These are phyloP conservation scores for Hyaena hyaena DNA, from an alignment of 2,113 vertebrate genomes.

Conservation along the genomic window DNA sequence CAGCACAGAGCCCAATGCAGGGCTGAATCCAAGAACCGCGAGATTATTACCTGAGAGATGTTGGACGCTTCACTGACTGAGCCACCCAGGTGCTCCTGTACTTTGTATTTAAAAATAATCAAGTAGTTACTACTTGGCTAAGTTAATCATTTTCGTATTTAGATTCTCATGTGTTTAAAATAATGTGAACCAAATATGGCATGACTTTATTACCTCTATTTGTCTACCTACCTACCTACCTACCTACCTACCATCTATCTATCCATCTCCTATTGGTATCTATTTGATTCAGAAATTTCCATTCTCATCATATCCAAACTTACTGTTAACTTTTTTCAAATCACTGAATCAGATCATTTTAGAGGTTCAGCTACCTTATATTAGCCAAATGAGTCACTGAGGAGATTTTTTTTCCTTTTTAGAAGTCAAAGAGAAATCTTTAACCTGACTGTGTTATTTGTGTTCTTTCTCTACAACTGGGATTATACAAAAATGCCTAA, in stretches of 20 bases:
- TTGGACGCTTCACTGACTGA: too few species aligned
- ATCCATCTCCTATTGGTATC: neutral
- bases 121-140: neutral
- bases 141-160: neutral
- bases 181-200: neutral
- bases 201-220: too few species aligned
- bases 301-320: neutral
- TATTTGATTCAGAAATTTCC: neutral
- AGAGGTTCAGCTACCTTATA: neutral
- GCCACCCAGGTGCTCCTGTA: neutral
- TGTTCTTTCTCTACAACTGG: neutral
- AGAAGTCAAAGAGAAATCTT: conserved; percentile 3
- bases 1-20: too few species aligned
- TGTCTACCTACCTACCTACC: neutral
- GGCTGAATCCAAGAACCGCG: too few species aligned
- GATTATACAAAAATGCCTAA: neutral
- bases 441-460: neutral
- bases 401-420: neutral
- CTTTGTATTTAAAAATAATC: neutral
- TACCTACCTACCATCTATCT: neutral
- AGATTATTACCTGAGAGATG: too few species aligned
- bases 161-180: neutral
- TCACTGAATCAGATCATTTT: neutral
- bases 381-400: neutral
- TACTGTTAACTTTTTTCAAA: neutral